Percentiles rank a stretch among this genome's conserved stretches.
Conservation (phyloP, 2,113 vertebrate genomes). For the Paralichthys olivaceus region DNA sequence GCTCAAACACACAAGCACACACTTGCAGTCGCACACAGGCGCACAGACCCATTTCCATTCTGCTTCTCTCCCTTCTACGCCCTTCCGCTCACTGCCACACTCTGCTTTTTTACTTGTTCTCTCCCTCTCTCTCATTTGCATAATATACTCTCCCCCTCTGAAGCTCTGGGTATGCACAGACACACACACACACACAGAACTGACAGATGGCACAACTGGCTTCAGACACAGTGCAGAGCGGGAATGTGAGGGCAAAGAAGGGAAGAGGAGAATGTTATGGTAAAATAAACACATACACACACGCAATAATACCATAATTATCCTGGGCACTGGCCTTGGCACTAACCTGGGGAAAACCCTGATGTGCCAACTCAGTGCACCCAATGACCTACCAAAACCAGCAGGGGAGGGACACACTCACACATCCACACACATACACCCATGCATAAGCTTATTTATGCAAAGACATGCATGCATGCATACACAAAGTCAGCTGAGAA, state of each 20-base stretch:
- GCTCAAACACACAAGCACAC: slow-evolving; percentile 57
- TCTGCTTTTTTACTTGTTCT: slow-evolving; percentile 38
- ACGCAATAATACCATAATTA: slow-evolving; percentile 75
- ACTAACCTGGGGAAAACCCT: slow-evolving; percentile 77
- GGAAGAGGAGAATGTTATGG: slow-evolving; percentile 69
- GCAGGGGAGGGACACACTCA: slow-evolving; percentile 44
- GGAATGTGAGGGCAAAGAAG: slow-evolving; percentile 71
- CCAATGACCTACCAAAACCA: slow-evolving; percentile 67
- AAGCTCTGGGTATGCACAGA: slow-evolving; percentile 36
- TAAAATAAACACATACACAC: slow-evolving; percentile 74
- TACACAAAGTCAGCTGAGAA: slow-evolving; percentile 44
- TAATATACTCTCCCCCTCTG: slow-evolving; percentile 69
- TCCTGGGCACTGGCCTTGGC: slow-evolving; percentile 74
- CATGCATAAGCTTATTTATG: slow-evolving; percentile 39
- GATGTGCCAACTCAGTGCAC: slow-evolving; percentile 76
- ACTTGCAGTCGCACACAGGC: slow-evolving; percentile 14
- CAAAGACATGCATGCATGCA: slow-evolving; percentile 50
- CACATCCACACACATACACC: slow-evolving; percentile 9
- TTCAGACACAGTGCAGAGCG: slow-evolving; percentile 62
- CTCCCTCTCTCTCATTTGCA: slow-evolving; percentile 70
- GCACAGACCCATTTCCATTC: slow-evolving; percentile 64
- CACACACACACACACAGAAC: slow-evolving; percentile 33
- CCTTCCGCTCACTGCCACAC: slow-evolving; percentile 60
- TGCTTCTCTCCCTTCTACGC: slow-evolving; percentile 35
- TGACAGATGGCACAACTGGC: slow-evolving; percentile 81